These are phyloP conservation scores for Andrena flavipes DNA, from an alignment of 2,888 invertebrate genomes.

Conservation along the genomic window DNA sequence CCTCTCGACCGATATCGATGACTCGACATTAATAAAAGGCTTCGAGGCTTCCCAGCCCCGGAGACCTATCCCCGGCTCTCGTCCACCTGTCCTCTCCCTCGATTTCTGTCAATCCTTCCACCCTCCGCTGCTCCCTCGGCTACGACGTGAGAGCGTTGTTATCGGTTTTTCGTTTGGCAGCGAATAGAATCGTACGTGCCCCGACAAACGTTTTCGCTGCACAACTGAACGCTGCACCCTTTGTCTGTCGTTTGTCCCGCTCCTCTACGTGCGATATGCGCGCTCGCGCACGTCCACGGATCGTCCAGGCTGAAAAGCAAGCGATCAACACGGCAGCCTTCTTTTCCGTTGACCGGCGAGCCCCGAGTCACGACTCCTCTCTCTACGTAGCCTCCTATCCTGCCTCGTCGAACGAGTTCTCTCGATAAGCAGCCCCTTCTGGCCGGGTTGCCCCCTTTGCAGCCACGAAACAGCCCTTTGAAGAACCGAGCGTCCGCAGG, in stretches of 20 bases:
- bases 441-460: slow-evolving; percentile 22
- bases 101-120: slow-evolving; percentile 36
- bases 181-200: slow-evolving; percentile 65
- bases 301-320: slow-evolving; percentile 7
- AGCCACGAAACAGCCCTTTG: slow-evolving; percentile 19
- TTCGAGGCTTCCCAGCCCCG: background rate
- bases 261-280: slow-evolving; percentile 7
- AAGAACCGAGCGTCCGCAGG: background rate
- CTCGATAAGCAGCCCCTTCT: slow-evolving; percentile 28
- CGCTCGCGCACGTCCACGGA: background rate
- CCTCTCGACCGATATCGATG: slow-evolving; percentile 7
- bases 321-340: background rate
- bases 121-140: background rate
- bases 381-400: background rate
- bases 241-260: slow-evolving; percentile 62
- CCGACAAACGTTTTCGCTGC: slow-evolving; percentile 63
- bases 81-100: slow-evolving; percentile 21
- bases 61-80: background rate
- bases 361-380: background rate
- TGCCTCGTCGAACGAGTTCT: background rate
- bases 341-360: background rate
- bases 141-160: slow-evolving; percentile 49
- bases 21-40: slow-evolving; percentile 13
- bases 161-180: slow-evolving; percentile 65
- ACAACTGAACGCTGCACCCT: slow-evolving; percentile 50